Conservation (phyloP, 2,113 vertebrate species). For the Larimichthys crocea region DNA sequence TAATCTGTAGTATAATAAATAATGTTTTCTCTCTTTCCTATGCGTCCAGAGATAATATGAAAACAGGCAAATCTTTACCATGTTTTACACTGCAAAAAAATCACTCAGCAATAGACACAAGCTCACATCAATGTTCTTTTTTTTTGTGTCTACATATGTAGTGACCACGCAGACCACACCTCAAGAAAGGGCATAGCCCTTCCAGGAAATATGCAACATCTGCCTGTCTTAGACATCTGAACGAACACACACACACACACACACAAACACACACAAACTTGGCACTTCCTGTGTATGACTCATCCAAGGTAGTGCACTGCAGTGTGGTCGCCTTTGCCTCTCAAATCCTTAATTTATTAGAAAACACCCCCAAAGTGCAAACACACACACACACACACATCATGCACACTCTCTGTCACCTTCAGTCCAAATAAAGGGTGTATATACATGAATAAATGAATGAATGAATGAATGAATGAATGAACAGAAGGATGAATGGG, state of each 20-base stretch:
- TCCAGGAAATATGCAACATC: conserved; percentile 45
- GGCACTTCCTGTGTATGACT: conserved; percentile 48
- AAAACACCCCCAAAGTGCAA: neutral
- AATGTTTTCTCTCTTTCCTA: no score
- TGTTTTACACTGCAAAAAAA: neutral
- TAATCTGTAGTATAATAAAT: neutral
- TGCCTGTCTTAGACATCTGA: conserved; percentile 7
- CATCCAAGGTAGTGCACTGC: conserved; percentile 22
- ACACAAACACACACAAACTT: neutral
- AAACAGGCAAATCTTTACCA: neutral
- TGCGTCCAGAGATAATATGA: neutral
- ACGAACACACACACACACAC: neutral
- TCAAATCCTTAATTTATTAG: neutral
- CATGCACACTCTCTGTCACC: neutral
- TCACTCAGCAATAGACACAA: neutral
- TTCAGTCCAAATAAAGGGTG: neutral
- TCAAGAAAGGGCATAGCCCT: neutral
- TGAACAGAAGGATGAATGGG: conserved; percentile 52
- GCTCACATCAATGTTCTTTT: neutral
- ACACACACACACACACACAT: neutral
- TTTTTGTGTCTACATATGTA: neutral
- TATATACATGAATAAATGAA: neutral
- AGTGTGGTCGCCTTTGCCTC: neutral
- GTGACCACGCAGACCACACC: neutral
- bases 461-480: conserved; percentile 43